Evolutionary conservation across 2,888 invertebrate species (phyloP).

Genomic region (Aleiodes alternator): DNA sequence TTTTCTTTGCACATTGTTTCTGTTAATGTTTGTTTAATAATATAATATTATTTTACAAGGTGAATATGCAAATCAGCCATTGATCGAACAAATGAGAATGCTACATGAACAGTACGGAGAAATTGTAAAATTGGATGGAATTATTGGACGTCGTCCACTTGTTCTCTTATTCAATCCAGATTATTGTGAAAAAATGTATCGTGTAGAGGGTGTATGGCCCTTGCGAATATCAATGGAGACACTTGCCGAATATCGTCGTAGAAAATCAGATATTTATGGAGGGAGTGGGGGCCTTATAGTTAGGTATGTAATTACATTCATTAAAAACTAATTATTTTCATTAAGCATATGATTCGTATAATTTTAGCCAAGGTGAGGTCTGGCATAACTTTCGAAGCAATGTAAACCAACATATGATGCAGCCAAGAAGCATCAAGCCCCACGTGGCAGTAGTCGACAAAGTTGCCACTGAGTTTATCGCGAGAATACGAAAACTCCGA

Average conservation of each 20-base stretch:
- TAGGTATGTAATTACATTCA: slow-evolving; percentile 56
- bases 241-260: slow-evolving; percentile 71
- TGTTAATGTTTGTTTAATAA: neutral
- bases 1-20: slow-evolving; percentile 9
- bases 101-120: slow-evolving; percentile 72
- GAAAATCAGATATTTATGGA: slow-evolving; percentile 73
- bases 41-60: slow-evolving; percentile 55
- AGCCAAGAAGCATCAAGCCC: slow-evolving; percentile 86
- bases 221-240: slow-evolving; percentile 71
- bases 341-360: too few species aligned
- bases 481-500: slow-evolving; percentile 77
- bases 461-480: slow-evolving; percentile 86
- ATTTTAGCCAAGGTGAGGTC: slow-evolving; percentile 86
- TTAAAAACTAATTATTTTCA: neutral
- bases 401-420: slow-evolving; percentile 89
- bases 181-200: slow-evolving; percentile 70
- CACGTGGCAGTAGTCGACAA: slow-evolving; percentile 85
- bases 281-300: slow-evolving; percentile 62
- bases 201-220: slow-evolving; percentile 76
- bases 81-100: slow-evolving; percentile 54
- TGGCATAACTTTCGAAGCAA: slow-evolving; percentile 91
- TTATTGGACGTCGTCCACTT: slow-evolving; percentile 60
- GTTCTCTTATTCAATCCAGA: slow-evolving; percentile 64
- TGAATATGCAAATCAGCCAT: slow-evolving; percentile 56
- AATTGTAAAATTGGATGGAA: slow-evolving; percentile 74